Percentiles rank a stretch among this genome's conserved stretches.
Conservation (phyloP, 1,140 invertebrate species). For the Heliconius himera region DNA sequence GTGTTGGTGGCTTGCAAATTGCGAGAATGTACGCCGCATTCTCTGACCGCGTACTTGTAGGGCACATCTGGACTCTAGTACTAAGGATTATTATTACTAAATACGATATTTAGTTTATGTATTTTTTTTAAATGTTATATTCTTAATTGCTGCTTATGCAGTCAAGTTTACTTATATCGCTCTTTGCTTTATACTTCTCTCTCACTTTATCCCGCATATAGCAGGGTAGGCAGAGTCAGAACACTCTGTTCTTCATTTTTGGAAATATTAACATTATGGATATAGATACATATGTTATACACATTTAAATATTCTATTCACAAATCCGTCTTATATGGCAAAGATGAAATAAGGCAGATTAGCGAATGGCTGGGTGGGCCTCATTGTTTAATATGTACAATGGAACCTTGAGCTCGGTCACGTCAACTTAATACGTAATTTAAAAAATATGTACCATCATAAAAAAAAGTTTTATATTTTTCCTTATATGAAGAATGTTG, state of each 20-base stretch:
- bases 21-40: conserved; percentile 52
- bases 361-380: conserved; percentile 21
- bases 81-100: background rate
- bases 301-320: background rate
- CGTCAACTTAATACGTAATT: background rate
- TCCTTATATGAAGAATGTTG: no score
- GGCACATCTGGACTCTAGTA: conserved; percentile 44
- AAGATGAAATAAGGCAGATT: background rate
- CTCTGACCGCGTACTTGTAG: conserved; percentile 36
- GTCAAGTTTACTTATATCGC: no score
- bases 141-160: no score
- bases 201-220: no score
- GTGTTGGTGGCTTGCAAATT: conserved; percentile 19
- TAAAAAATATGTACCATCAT: background rate
- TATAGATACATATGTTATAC: background rate
- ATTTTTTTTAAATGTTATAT: no score
- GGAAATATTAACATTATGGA: no score
- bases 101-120: background rate
- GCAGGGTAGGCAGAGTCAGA: no score
- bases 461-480: no score
- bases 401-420: conserved; percentile 26
- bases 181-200: no score
- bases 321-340: background rate
- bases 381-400: conserved; percentile 39
- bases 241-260: no score